A percentile compares a stretch with the other conserved stretches of the same genome.
Conservation (phyloP, 1,140 invertebrate species). For the Pseudomyrmex concolor region DNA sequence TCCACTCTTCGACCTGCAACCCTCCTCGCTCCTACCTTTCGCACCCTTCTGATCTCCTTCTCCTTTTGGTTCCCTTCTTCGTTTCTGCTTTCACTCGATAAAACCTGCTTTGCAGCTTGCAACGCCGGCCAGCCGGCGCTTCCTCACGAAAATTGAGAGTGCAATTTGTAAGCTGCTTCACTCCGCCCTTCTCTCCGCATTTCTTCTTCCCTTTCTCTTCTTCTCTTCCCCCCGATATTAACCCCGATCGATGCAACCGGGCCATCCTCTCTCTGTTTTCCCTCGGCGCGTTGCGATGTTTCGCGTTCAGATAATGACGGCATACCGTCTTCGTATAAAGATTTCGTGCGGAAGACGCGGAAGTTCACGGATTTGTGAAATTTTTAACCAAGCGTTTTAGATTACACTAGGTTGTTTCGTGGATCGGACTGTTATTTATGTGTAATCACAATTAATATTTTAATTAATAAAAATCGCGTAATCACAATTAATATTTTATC, state of each 20-base stretch:
- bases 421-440: neutral
- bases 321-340: conserved; percentile 41
- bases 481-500: neutral
- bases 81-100: conserved; percentile 55
- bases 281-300: conserved; percentile 49
- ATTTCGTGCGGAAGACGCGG: conserved; percentile 52
- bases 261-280: conserved; percentile 40
- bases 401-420: conserved; percentile 18
- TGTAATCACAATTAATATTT: neutral
- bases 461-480: neutral
- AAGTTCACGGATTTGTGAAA: conserved; percentile 52
- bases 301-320: conserved; percentile 66
- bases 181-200: neutral
- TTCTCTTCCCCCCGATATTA: conserved; percentile 50
- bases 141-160: conserved; percentile 68
- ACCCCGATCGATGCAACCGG: conserved; percentile 51
- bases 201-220: neutral
- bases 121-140: conserved; percentile 37
- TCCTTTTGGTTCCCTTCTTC: conserved; percentile 35
- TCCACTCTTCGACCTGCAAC: conserved; percentile 64
- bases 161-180: conserved; percentile 64
- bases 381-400: conserved; percentile 45
- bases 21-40: neutral
- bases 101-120: conserved; percentile 56
- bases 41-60: neutral